phyloP scores from a whole-genome alignment of 2,113 vertebrate genomes.

The Diadophis punctatus region DNA sequence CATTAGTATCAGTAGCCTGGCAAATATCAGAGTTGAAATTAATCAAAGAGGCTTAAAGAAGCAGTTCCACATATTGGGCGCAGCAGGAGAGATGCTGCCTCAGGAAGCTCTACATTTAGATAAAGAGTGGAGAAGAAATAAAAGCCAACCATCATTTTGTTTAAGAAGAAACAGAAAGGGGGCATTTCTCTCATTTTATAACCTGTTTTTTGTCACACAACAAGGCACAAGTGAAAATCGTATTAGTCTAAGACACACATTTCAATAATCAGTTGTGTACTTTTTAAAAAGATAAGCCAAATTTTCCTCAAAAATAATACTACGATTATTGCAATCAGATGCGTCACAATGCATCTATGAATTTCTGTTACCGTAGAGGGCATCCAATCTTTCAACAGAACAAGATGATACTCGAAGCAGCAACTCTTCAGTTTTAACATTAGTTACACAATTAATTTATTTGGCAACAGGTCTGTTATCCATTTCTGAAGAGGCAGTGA shows the following conservation, averaged over 20 bases:
- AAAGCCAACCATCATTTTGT: not conserved
- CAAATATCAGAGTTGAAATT: constrained; percentile 70
- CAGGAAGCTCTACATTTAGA: constrained; percentile 31
- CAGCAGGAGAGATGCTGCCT: constrained; percentile 65
- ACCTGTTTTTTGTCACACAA: not conserved
- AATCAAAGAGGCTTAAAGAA: constrained; percentile 64
- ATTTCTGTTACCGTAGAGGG: not conserved
- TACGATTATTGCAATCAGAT: not conserved
- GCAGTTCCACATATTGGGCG: constrained; percentile 40
- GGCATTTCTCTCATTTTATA: not conserved
- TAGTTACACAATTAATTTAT: not conserved
- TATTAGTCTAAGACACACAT: not conserved
- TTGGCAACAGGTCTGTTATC: not conserved
- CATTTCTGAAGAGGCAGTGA: not conserved
- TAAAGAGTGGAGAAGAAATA: constrained; percentile 1
- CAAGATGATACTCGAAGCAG: not conserved
- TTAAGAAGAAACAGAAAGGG: not conserved
- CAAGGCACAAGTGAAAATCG: rapidly evolving
- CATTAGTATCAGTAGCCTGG: constrained; percentile 65
- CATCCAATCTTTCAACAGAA: not conserved
- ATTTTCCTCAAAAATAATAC: not conserved
- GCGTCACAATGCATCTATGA: not conserved
- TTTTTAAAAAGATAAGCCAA: not conserved
- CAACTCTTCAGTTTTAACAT: not conserved
- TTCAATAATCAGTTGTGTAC: rapidly evolving